Percentiles rank a stretch among this genome's conserved stretches.
Evolutionary conservation across 2,113 vertebrate species (phyloP).

Genomic region (Globicephala melas): DNA sequence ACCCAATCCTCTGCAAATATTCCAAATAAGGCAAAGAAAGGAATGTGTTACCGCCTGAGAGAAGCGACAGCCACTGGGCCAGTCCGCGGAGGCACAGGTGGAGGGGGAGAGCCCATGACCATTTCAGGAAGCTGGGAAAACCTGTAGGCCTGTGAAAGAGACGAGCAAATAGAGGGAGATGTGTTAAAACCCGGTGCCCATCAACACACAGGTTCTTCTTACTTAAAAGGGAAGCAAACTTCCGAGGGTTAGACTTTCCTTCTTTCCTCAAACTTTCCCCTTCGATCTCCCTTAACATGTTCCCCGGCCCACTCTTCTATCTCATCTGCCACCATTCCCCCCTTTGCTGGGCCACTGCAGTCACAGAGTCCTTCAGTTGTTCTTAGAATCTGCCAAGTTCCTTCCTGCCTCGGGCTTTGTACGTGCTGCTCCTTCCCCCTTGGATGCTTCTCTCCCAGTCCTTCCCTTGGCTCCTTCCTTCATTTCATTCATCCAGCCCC

Average conservation of each 20-base stretch:
- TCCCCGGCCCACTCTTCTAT: background rate
- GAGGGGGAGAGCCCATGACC: constrained; percentile 94
- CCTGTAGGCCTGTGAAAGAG: constrained; percentile 90
- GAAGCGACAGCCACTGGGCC: constrained; percentile 91
- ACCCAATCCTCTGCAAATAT: background rate
- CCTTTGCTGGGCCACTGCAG: background rate
- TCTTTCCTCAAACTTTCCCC: background rate
- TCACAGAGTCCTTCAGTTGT: background rate
- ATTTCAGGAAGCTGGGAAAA: constrained; percentile 99
- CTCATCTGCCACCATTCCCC: background rate
- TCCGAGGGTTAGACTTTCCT: background rate
- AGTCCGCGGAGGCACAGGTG: constrained; percentile 94
- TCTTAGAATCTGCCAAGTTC: background rate
- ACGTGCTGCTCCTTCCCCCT: background rate
- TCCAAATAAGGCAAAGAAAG: constrained; percentile 24
- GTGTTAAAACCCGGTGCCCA: background rate
- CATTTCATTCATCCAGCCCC: background rate
- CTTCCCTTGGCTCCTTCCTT: background rate
- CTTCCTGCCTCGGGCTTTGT: background rate
- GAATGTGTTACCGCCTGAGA: constrained; percentile 85
- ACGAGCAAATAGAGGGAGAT: background rate
- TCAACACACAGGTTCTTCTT: background rate
- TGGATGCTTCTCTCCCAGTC: background rate
- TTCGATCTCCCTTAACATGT: background rate
- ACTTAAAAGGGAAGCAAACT: background rate